Base-by-base conservation (phyloP, 2,797 vertebrate species). In the Megalops cyprinoides region DNA sequence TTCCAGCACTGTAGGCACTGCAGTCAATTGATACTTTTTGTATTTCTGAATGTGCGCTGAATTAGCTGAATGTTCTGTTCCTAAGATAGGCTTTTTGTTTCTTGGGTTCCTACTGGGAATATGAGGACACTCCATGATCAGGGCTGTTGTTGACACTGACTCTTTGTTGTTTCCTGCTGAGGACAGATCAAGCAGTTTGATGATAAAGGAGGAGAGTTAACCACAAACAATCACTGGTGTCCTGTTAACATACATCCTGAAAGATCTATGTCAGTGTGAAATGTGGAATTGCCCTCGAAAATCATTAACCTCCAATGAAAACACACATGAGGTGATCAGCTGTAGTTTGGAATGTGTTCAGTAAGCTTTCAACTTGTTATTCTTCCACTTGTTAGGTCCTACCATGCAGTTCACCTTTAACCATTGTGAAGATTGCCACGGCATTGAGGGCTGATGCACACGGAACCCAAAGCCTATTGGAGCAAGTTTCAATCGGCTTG, bases 301-400 rank as follows among this genome's bases (percentile, higher is more conserved):
- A 89, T 91, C 69, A 92, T 92, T 90, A 88, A 87, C 87, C 67
- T 76, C 79, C 85, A 77, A 23, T 20, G 62, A 12, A 82, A 84
- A 88, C 86, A 90, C 39, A 55, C 23, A 4, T 56, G n/a, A 48
- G 18, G 34, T n/a, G 9, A 2, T 34, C 31, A 37, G 39, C 44
- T n/a, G 39, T 39, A 74, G 23, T 39, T 39, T 23, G 37, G 65
- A 39, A 69, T 5, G 34, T 14, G 14, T 37, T 28, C 37, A 2
- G 14, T 39, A 12, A 37, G n/a, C 31, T 6, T 37, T 37, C 14
- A 51, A 51, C 49, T 51, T 7, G 49, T 18, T 37, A 14, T 69
- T 37, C 18, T 37, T 37, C 65, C 9, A 37, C 14, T 39, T 18
- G 31, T 25, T 69, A 1, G 0, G n/a, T 39, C 18, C 28, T 31